phyloP scores from a whole-genome alignment of 2,113 vertebrate genomes.

The Mastomys coucha region DNA sequence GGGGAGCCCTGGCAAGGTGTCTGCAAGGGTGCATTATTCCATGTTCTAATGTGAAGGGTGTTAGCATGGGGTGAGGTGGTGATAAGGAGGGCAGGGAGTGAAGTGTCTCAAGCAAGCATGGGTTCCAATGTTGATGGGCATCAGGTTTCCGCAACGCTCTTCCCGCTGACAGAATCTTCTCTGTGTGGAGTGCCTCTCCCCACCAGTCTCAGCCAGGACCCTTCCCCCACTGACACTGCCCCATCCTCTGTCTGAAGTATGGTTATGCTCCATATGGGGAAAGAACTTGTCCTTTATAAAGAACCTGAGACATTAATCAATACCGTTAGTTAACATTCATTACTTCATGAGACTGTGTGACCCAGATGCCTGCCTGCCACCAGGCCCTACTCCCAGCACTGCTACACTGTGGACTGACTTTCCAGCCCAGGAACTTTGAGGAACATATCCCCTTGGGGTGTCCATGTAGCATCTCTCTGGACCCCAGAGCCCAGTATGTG shows the following conservation, averaged over 20 bases:
- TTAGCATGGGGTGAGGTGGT: too few relatives aligned
- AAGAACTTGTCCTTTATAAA: not conserved
- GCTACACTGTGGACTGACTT: not conserved
- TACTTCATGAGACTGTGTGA: not conserved
- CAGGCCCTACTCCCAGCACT: not conserved
- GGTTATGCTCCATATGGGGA: not conserved
- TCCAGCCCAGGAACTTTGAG: too few relatives aligned
- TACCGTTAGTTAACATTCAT: not conserved
- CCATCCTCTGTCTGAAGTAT: not conserved
- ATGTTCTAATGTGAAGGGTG: too few relatives aligned
- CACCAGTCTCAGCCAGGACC: not conserved
- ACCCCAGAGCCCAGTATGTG: not conserved
- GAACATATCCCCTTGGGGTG: not conserved
- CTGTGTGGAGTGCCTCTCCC: not conserved
- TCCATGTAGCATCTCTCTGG: not conserved
- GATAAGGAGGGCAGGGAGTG: not conserved
- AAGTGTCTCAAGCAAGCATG: accelerated
- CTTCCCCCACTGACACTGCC: not conserved
- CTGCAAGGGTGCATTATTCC: not conserved
- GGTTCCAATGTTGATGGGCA: too few relatives aligned
- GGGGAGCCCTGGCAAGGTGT: not conserved
- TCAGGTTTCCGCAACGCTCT: not conserved
- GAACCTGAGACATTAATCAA: not conserved
- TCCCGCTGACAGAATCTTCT: not conserved
- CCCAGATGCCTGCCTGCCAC: not conserved